Conservation (phyloP, 2,797 vertebrate species). For the Neosilurus mollespiculum region DNA sequence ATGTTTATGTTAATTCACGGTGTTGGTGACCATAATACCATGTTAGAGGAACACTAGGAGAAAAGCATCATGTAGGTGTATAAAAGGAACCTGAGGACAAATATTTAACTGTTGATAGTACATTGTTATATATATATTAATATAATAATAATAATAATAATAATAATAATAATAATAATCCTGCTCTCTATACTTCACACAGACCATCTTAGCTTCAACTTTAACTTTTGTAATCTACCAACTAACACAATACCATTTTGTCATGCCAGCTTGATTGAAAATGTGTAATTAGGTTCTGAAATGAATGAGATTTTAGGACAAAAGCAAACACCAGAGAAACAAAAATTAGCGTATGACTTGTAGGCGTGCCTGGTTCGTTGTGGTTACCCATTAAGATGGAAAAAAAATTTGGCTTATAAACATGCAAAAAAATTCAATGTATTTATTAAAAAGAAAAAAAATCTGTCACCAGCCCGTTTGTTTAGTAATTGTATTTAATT, state of each 20-base stretch:
- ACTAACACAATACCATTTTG: not conserved
- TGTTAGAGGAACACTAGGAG: not conserved
- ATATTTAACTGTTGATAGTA: not conserved
- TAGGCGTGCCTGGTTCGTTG: not conserved
- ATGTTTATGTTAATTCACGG: not conserved
- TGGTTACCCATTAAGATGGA: not conserved
- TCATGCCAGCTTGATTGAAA: not conserved
- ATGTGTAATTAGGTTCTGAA: not conserved
- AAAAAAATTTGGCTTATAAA: not conserved
- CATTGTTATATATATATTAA: too few relatives aligned
- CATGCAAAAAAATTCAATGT: not conserved
- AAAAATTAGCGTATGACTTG: not conserved
- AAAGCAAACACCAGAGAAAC: not conserved
- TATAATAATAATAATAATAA: too few relatives aligned
- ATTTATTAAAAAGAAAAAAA: not conserved
- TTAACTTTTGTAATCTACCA: not conserved
- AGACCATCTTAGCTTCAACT: not conserved
- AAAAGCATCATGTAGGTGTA: not conserved
- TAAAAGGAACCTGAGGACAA: not conserved
- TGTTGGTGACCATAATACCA: not conserved
- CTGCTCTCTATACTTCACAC: not conserved
- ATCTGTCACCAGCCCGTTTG: not conserved
- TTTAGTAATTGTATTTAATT: slow-evolving; percentile 18
- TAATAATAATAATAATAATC: too few relatives aligned
- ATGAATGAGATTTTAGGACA: not conserved